Evolutionary conservation across 2,797 vertebrate species (phyloP).

Genomic region (Gambelia wislizenii): DNA sequence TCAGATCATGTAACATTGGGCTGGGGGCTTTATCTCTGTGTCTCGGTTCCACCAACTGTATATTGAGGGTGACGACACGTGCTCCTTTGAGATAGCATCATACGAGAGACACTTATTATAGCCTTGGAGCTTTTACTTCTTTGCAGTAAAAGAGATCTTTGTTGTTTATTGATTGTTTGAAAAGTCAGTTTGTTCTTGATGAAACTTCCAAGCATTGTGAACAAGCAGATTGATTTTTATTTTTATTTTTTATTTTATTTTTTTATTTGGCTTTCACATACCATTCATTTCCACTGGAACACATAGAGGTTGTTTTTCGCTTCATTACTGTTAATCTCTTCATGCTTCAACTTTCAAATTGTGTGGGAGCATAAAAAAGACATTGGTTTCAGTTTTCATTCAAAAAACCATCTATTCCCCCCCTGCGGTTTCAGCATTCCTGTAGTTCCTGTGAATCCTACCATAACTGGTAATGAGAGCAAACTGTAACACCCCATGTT

Average conservation of each 20-base stretch:
- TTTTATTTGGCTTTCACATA: constrained; percentile 3
- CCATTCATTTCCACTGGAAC: background rate
- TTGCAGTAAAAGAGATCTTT: constrained; percentile 13
- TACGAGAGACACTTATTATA: constrained; percentile 9
- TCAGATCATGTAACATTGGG: background rate
- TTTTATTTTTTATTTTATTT: background rate
- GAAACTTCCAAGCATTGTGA: constrained; percentile 25
- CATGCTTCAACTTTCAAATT: constrained; percentile 7
- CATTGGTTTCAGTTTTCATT: constrained; percentile 13
- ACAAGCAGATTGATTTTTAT: constrained; percentile 39
- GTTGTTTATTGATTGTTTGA: constrained; percentile 28
- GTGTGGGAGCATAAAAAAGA: constrained; percentile 16
- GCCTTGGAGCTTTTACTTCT: background rate
- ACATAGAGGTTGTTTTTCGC: background rate
- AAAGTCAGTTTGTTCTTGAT: constrained; percentile 31
- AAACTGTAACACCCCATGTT: background rate
- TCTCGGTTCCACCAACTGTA: background rate
- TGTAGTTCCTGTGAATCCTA: background rate
- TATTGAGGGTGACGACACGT: background rate
- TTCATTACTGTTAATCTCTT: constrained; percentile 7
- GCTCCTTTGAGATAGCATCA: background rate
- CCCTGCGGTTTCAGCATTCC: background rate
- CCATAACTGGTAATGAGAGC: background rate
- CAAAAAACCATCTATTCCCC: background rate
- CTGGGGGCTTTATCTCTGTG: constrained; percentile 2